Base-by-base conservation (phyloP, 2,113 vertebrate species). In the Gallinago jamesoni region DNA sequence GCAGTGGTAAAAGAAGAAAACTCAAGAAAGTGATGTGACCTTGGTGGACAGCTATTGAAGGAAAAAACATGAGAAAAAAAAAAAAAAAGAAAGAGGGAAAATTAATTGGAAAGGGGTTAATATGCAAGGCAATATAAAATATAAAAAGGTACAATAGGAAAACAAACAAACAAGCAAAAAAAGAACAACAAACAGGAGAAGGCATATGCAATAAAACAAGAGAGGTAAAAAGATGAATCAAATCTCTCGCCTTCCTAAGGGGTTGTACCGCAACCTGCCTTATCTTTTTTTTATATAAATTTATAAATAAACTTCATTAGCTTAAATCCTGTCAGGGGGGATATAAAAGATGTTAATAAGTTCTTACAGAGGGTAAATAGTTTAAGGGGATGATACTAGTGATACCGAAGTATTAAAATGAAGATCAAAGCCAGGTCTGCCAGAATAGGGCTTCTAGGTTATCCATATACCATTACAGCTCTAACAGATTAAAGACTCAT, bases 401-500 rank as follows among this genome's bases (percentile, higher is more conserved):
- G 88, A 82, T 95, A 89, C 41, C 76, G 79, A 87, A 73, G 56
- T 39, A 82, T 35, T 90, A 93, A 89, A 93, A 84, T 50, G 55
- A 84, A 85, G 89, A 96, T 96, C 89, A 96, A 96, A 96, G 95
- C 47, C 20, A 12, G 18, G 62, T 73, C 52, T 94, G 62, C 82
- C 33, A 84, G 64, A 53, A 84, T 30, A 89, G 30, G 64, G 74
- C 91, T 80, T 89, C 53, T 76, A 85, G 88, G 94, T 95, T 96
- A 91, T 82, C 59, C 87, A 78, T 63, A 87, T 14, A 68, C 37
- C 6, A 6, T 68, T 87, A 82, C 22, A 87, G 69, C 50, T 92
- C 62, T 87, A 91, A 78, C n/a, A 89, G 74, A 97, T 93, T 96
- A 95, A 96, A 93, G 91, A 81, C 89, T 84, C 53, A 66, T 94